phyloP scores from a whole-genome alignment of 2,888 invertebrate species.

The Cerceris rybyensis region DNA sequence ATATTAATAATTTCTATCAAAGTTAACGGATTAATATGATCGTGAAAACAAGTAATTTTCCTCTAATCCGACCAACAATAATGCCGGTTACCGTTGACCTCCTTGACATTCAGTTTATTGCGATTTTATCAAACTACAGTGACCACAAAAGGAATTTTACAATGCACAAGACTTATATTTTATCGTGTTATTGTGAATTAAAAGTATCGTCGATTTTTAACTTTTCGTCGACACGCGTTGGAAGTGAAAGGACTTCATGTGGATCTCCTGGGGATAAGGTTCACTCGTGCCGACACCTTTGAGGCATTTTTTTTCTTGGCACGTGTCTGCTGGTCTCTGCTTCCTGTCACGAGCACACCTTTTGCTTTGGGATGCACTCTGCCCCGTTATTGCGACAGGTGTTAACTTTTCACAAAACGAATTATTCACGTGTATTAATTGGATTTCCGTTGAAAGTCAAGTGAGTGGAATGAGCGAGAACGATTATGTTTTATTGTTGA shows the following conservation, averaged over 20 bases:
- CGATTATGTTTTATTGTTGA: neutral
- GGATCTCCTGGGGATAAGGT: slow-evolving; percentile 37
- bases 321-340: slow-evolving; percentile 38
- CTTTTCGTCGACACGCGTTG: no score
- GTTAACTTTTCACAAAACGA: slow-evolving; percentile 17
- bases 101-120: no score
- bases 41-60: no score
- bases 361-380: slow-evolving; percentile 12
- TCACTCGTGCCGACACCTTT: slow-evolving; percentile 30
- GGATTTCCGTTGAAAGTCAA: neutral
- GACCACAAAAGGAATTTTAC: no score
- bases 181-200: no score
- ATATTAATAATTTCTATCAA: no score
- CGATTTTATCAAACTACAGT: no score
- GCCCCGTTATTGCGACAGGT: slow-evolving; percentile 44
- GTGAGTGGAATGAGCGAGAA: neutral
- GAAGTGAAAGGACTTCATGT: neutral
- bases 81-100: no score
- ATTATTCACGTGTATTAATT: slow-evolving; percentile 20
- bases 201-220: no score
- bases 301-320: slow-evolving; percentile 46
- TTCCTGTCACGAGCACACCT: slow-evolving; percentile 27
- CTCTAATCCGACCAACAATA: no score
- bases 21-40: no score
- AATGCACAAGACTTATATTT: no score